Evolutionary conservation across 2,113 vertebrate species (phyloP).

Genomic region (Lycocorax pyrrhopterus): DNA sequence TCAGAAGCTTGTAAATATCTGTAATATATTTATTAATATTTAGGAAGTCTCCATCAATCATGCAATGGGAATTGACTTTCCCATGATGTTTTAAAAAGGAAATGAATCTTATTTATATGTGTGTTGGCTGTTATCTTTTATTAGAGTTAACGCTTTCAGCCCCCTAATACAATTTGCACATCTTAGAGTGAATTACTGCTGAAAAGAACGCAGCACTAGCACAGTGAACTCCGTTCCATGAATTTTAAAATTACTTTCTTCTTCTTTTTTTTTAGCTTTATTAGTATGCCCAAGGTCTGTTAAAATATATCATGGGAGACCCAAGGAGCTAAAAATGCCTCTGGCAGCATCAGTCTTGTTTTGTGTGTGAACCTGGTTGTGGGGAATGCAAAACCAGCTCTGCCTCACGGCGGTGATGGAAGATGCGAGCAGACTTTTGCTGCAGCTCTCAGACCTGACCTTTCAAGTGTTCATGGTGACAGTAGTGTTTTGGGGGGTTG

Average conservation of each 20-base stretch:
- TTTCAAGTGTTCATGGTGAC: background rate
- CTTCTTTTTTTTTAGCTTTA: conserved; percentile 35
- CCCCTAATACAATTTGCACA: background rate
- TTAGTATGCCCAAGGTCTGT: conserved; percentile 23
- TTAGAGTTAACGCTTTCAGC: conserved; percentile 45
- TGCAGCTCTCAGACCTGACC: background rate
- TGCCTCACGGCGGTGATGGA: background rate
- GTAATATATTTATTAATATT: conserved; percentile 74
- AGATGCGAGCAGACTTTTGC: background rate
- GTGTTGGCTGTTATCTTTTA: conserved; percentile 39
- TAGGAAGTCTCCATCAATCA: conserved; percentile 52
- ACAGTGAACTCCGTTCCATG: background rate
- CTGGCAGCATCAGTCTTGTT: background rate
- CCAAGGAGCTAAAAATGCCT: conserved; percentile 4
- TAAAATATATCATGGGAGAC: background rate
- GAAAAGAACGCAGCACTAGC: background rate
- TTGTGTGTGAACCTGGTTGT: background rate
- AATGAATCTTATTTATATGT: conserved; percentile 57
- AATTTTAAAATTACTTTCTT: background rate
- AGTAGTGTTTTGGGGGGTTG: background rate
- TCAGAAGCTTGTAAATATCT: conserved; percentile 71
- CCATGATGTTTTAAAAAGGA: conserved; percentile 50
- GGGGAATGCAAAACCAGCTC: background rate
- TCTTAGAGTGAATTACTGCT: conserved; percentile 25
- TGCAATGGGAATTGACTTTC: conserved; percentile 32